Evolutionary conservation across 2,113 vertebrate species (phyloP).

Genomic region (Misgurnus anguillicaudatus): DNA sequence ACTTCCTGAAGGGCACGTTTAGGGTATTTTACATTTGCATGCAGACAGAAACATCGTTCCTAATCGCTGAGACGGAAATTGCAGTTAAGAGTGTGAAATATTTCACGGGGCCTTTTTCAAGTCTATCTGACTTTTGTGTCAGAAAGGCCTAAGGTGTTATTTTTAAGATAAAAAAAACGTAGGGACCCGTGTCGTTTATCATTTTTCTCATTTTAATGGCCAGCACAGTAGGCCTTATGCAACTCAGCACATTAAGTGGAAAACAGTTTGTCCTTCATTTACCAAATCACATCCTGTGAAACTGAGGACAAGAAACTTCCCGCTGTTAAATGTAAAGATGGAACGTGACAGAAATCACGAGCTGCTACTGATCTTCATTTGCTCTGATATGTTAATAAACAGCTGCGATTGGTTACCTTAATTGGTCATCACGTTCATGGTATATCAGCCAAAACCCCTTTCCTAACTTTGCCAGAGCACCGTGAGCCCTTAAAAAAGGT

Average conservation of each 20-base stretch:
- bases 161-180: constrained; percentile 8
- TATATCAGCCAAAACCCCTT: neutral
- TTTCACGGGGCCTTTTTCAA: constrained; percentile 58
- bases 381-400: constrained; percentile 32
- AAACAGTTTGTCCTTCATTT: constrained; percentile 19
- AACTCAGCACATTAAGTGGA: neutral
- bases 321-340: constrained; percentile 29
- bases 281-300: neutral
- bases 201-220: constrained; percentile 1
- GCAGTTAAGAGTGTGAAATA: constrained; percentile 60
- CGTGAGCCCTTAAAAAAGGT: constrained; percentile 32
- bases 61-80: constrained; percentile 71
- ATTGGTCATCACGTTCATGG: constrained; percentile 18
- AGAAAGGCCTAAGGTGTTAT: constrained; percentile 8
- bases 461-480: constrained; percentile 22
- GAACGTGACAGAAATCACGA: neutral
- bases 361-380: constrained; percentile 21
- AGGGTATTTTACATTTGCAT: constrained; percentile 67
- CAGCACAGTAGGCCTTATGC: neutral
- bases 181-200: neutral
- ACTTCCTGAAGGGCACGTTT: constrained; percentile 74
- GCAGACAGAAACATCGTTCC: constrained; percentile 67
- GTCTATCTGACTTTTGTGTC: constrained; percentile 32
- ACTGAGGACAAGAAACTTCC: neutral
- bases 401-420: constrained; percentile 6